Percentiles rank a stretch among this genome's conserved stretches.
Evolutionary conservation across 2,888 invertebrate genomes (phyloP).

Genomic region (Hipparchia sbordonii): DNA sequence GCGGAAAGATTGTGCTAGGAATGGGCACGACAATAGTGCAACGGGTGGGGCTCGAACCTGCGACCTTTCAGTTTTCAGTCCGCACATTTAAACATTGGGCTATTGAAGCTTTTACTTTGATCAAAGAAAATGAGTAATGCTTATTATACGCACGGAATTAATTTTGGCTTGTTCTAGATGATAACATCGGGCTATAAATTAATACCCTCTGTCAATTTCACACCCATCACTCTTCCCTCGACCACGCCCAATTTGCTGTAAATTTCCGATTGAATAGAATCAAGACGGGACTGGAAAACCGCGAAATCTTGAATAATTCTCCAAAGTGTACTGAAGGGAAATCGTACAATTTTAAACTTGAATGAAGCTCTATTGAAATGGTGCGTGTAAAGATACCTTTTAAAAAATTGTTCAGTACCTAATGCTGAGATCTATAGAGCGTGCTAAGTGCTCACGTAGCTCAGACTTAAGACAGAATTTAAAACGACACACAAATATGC

Average conservation of each 20-base stretch:
- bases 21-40: no score
- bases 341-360: conserved; percentile 32
- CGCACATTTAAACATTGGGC: no score
- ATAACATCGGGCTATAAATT: conserved; percentile 64
- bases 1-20: no score
- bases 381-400: neutral
- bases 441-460: no score
- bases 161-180: conserved; percentile 14
- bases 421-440: no score
- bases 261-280: conserved; percentile 49
- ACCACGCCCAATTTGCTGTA: conserved; percentile 51
- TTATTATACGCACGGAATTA: neutral
- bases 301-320: conserved; percentile 34
- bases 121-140: neutral
- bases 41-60: no score
- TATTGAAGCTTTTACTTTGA: neutral
- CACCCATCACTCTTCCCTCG: conserved; percentile 57
- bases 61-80: no score
- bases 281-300: conserved; percentile 34
- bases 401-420: conserved; percentile 15
- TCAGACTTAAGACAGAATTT: no score
- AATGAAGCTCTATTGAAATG: conserved; percentile 11
- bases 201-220: conserved; percentile 73
- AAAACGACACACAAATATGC: no score
- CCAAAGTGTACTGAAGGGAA: conserved; percentile 23